Evolutionary conservation across 2,113 vertebrate species (phyloP), one percentile per base, ranked within the genome.

Genomic region (Leptobrachium ailaonicum): DNA sequence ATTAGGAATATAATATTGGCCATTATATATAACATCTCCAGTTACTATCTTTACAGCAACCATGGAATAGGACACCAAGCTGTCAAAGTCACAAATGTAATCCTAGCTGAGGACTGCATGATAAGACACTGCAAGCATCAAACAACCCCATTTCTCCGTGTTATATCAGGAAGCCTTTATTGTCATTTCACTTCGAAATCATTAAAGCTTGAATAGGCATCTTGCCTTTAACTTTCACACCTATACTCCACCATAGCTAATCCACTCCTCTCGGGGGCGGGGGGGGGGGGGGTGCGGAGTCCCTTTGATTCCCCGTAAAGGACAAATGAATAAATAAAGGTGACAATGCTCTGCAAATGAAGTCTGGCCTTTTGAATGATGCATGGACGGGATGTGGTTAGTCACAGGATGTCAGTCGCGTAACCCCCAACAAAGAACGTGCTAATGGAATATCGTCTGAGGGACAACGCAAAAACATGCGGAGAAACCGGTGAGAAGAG

Each of bases 321-420:
- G 54, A 63, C 76, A 71, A 71, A 14, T 62, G 67, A 58, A 71
- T 78, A 41, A 62, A 71, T 62, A 70, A 63, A 78, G 41, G 56
- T 44, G 56, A 71, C 67, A 47, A 45, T 78, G 66, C 68, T 71
- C 76, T 63, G 47, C 76, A 71, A 66, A 78, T 78, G 56, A 78
- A 78, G 71, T 78, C 62, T 78, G 76, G 67, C 76, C 76, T 78
- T 78, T 78, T 78, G 76, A 78, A 78, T 71, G 76, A 78, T 78
- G 76, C 67, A 78, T 78, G 67, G 71, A 58, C 47, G 76, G 60
- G 76, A 71, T 78, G 62, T 71, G 67, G 67, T 66, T 54, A 78
- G 76, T 70, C 76, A 78, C 56, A 71, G 67, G 71, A 78, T 78
- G 76, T 78, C 76, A 78, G 41, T 66, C 67, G 71, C 62, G 69